Conservation (phyloP, 2,113 vertebrate genomes). For the Felis chaus region DNA sequence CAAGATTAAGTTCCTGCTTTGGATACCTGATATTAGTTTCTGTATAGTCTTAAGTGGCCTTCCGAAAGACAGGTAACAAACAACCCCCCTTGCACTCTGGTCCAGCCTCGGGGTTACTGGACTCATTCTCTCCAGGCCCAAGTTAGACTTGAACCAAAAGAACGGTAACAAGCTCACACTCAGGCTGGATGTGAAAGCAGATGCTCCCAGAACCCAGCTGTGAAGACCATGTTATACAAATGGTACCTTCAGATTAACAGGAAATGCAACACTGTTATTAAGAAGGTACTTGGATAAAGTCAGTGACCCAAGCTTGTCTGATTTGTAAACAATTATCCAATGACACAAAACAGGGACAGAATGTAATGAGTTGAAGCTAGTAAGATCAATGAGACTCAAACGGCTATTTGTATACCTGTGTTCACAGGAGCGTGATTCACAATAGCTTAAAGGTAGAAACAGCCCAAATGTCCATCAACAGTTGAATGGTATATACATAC, state of each 20-base stretch:
- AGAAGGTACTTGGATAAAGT: not conserved
- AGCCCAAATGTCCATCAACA: not conserved
- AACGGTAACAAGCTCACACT: not conserved
- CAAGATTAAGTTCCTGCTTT: not conserved
- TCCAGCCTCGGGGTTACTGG: not conserved
- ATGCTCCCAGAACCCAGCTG: not conserved
- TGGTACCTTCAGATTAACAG: not conserved
- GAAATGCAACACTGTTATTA: not conserved
- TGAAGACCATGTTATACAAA: not conserved
- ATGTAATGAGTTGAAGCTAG: constrained; percentile 8
- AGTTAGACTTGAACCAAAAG: not conserved
- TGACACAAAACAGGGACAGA: not conserved
- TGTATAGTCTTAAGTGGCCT: not conserved
- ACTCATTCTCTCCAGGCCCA: not conserved
- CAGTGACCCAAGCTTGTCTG: not conserved
- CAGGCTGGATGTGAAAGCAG: not conserved
- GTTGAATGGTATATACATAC: not conserved
- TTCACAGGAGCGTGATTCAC: not conserved
- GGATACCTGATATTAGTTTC: not conserved
- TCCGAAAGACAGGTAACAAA: not conserved
- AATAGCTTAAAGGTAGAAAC: not conserved
- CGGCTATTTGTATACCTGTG: not conserved
- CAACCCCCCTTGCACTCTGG: not conserved
- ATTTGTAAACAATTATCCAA: constrained; percentile 17
- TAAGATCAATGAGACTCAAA: not conserved